These are phyloP conservation scores for Eristalinus aeneus DNA, from an alignment of 2,888 invertebrate genomes.

Conservation along the genomic window DNA sequence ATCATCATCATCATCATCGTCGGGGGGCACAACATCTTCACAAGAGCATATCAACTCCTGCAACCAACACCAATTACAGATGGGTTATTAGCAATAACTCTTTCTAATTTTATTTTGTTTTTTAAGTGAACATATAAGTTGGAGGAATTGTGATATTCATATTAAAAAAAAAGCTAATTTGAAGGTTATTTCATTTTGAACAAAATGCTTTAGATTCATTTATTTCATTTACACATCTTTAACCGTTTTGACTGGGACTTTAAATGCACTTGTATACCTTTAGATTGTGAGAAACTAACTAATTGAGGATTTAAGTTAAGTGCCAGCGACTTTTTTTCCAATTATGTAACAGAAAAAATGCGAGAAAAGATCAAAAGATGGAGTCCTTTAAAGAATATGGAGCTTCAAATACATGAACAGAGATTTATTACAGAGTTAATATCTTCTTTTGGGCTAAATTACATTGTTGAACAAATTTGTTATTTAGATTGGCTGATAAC, in stretches of 20 bases:
- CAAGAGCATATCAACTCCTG: constrained; percentile 86
- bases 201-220: constrained; percentile 65
- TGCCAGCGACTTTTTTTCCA: too few relatives aligned
- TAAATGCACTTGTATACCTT: too few relatives aligned
- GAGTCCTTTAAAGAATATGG: too few relatives aligned
- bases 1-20: constrained; percentile 72
- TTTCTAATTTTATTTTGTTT: constrained; percentile 57
- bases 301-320: too few relatives aligned
- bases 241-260: neutral
- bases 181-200: constrained; percentile 21
- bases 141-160: constrained; percentile 50
- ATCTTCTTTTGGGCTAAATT: too few relatives aligned
- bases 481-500: too few relatives aligned
- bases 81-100: constrained; percentile 71
- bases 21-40: constrained; percentile 82
- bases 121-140: constrained; percentile 46
- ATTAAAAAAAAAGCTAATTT: neutral
- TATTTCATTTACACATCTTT: constrained; percentile 10
- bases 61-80: constrained; percentile 83
- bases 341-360: too few relatives aligned
- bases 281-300: too few relatives aligned
- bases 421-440: too few relatives aligned
- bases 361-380: too few relatives aligned
- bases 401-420: too few relatives aligned
- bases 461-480: too few relatives aligned